These are phyloP conservation scores for Drosophila yakuba DNA, from an alignment of 1,140 invertebrate species.

Conservation along the genomic window DNA sequence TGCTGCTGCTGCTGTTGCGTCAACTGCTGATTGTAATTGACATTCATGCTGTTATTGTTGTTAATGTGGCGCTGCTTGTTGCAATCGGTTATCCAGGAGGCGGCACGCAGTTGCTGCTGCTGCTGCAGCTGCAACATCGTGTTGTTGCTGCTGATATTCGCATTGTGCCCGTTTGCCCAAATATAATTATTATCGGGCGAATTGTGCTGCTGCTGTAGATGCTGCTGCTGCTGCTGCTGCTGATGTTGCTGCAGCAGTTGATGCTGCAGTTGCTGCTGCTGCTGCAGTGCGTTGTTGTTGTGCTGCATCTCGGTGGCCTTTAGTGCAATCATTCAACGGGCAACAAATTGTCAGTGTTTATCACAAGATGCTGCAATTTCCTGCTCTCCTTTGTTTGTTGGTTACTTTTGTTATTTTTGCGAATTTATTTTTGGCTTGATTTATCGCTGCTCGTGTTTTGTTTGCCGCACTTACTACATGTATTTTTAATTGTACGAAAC, in stretches of 20 bases:
- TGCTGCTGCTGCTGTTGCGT: slow-evolving; percentile 52
- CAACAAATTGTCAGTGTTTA: slow-evolving; percentile 74
- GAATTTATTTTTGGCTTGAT: slow-evolving; percentile 47
- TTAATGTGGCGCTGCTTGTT: slow-evolving; percentile 62
- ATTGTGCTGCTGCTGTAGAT: slow-evolving; percentile 48
- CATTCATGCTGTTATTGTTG: slow-evolving; percentile 55
- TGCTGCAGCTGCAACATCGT: slow-evolving; percentile 49
- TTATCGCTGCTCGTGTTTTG: slow-evolving; percentile 18
- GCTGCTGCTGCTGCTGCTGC: slow-evolving; percentile 41
- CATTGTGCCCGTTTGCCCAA: slow-evolving; percentile 43
- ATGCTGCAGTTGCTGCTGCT: slow-evolving; percentile 38
- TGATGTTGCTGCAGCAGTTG: slow-evolving; percentile 43
- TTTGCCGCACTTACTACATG: slow-evolving; percentile 18
- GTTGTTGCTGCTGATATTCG: slow-evolving; percentile 19
- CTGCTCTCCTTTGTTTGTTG: slow-evolving; percentile 21
- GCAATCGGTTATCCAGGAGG: slow-evolving; percentile 44
- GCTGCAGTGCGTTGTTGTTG: slow-evolving; percentile 59
- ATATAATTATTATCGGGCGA: slow-evolving; percentile 52
- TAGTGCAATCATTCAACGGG: slow-evolving; percentile 73
- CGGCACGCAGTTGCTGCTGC: slow-evolving; percentile 46
- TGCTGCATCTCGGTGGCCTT: slow-evolving; percentile 73
- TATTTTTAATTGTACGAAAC: slow-evolving; percentile 18
- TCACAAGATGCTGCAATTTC: slow-evolving; percentile 61
- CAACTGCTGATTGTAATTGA: slow-evolving; percentile 71
- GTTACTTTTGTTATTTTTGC: background rate